phyloP scores from a whole-genome alignment of 2,888 invertebrate genomes.

The Abrostola tripartita region DNA sequence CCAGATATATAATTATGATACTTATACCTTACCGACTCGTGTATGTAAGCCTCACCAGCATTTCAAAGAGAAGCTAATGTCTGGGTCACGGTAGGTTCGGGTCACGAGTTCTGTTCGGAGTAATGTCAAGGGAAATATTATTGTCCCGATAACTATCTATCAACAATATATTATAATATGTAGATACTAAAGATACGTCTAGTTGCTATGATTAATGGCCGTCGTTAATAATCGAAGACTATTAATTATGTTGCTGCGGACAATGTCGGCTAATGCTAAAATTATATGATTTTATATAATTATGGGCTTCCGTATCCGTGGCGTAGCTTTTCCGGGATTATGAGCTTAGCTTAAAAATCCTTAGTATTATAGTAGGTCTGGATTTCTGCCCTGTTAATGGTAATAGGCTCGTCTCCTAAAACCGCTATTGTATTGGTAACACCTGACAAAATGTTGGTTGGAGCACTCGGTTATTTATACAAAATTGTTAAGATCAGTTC shows the following conservation, averaged over 20 bases:
- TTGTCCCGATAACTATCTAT: constrained; percentile 32
- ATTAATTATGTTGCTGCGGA: constrained; percentile 8
- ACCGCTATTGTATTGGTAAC: too few relatives aligned
- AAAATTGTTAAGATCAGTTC: too few relatives aligned
- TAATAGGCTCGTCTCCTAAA: too few relatives aligned
- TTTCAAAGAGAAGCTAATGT: constrained; percentile 26
- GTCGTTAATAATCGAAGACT: background rate
- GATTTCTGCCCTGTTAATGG: too few relatives aligned
- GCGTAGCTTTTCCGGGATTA: too few relatives aligned
- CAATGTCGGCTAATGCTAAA: background rate
- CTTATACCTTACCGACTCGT: too few relatives aligned
- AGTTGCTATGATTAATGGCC: constrained; percentile 31
- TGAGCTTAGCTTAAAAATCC: too few relatives aligned
- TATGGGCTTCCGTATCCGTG: too few relatives aligned
- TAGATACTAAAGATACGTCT: constrained; percentile 14
- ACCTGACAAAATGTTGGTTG: too few relatives aligned
- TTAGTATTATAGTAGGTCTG: too few relatives aligned
- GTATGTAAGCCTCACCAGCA: background rate
- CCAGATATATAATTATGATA: too few relatives aligned
- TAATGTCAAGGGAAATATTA: constrained; percentile 41
- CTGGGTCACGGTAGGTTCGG: constrained; percentile 33
- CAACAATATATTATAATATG: constrained; percentile 39
- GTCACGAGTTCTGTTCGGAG: constrained; percentile 33
- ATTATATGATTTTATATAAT: background rate
- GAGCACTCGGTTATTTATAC: too few relatives aligned